phyloP scores from a whole-genome alignment of 2,888 invertebrate species.

The Callosobruchus maculatus region DNA sequence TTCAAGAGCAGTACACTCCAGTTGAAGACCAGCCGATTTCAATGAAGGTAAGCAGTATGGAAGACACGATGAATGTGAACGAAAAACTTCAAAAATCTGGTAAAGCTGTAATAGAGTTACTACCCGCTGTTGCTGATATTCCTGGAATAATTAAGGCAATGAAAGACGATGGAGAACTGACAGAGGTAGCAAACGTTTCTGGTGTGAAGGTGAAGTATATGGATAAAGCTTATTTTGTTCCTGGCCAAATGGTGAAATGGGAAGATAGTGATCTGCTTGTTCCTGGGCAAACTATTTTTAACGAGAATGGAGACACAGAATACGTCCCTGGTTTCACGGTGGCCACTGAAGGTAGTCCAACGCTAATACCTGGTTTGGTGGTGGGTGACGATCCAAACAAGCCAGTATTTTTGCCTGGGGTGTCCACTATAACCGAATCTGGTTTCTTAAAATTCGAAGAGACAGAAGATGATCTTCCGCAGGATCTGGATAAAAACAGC shows the following conservation, averaged over 20 bases:
- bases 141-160: constrained; percentile 59
- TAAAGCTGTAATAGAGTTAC: constrained; percentile 36
- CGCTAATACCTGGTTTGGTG: constrained; percentile 75
- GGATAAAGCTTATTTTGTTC: constrained; percentile 66
- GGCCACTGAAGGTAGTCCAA: constrained; percentile 71
- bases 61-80: constrained; percentile 57
- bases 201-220: constrained; percentile 56
- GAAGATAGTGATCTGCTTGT: constrained; percentile 52
- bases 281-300: constrained; percentile 72
- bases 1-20: constrained; percentile 36
- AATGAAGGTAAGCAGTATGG: constrained; percentile 52
- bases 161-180: constrained; percentile 56
- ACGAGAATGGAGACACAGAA: constrained; percentile 65
- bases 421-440: constrained; percentile 42
- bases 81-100: constrained; percentile 40
- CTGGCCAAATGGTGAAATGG: constrained; percentile 68
- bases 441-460: constrained; percentile 43
- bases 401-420: constrained; percentile 45
- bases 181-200: constrained; percentile 59
- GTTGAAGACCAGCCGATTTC: constrained; percentile 51
- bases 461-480: constrained; percentile 47
- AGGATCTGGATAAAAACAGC: constrained; percentile 19
- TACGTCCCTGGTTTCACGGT: constrained; percentile 77
- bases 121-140: constrained; percentile 62
- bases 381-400: constrained; percentile 57